Evolutionary conservation across 1,140 invertebrate genomes (phyloP).

Genomic region (Drosophila jambulina): DNA sequence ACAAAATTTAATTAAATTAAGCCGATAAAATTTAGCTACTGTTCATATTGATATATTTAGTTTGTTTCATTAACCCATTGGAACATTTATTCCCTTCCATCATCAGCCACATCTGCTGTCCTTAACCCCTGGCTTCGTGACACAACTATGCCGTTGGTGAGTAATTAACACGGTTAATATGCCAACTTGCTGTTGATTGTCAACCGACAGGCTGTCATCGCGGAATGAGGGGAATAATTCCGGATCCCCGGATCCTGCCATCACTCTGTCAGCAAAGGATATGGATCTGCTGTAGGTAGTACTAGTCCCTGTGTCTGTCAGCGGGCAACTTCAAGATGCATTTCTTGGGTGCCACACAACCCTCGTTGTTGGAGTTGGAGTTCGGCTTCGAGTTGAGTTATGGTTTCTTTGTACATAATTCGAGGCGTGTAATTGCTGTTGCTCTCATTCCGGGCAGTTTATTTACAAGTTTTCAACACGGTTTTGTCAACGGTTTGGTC

Average conservation of each 20-base stretch:
- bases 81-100: neutral
- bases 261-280: conserved; percentile 19
- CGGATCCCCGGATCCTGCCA: conserved; percentile 22
- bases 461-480: conserved; percentile 63
- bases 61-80: neutral
- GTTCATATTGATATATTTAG: too few species aligned
- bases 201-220: conserved; percentile 47
- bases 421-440: conserved; percentile 54
- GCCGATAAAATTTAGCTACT: too few species aligned
- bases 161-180: conserved; percentile 59
- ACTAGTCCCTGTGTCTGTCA: conserved; percentile 54
- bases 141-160: conserved; percentile 42
- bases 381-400: conserved; percentile 42
- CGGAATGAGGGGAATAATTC: conserved; percentile 25
- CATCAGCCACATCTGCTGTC: conserved; percentile 35
- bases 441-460: conserved; percentile 58
- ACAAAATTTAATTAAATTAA: too few species aligned
- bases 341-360: conserved; percentile 19
- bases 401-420: conserved; percentile 43
- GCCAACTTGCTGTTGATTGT: conserved; percentile 37
- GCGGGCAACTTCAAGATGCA: conserved; percentile 37
- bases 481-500: conserved; percentile 55
- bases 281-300: conserved; percentile 44
- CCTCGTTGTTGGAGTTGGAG: conserved; percentile 28
- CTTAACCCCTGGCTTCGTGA: conserved; percentile 29